phyloP scores from a whole-genome alignment of 2,888 invertebrate species.

The Panopea generosa region DNA sequence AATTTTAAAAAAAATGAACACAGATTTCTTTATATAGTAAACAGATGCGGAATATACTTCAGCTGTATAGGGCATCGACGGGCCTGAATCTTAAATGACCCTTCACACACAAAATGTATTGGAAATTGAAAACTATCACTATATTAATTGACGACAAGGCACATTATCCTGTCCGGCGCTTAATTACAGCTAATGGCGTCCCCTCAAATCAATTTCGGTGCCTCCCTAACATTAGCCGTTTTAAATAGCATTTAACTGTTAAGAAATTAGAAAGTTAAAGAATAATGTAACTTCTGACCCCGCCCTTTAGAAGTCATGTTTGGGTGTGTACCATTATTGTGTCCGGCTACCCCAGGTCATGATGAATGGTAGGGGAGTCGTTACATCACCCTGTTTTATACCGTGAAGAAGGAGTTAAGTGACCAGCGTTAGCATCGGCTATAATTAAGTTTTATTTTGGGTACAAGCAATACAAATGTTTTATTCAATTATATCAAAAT shows the following conservation, averaged over 20 bases:
- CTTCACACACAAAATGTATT: no score
- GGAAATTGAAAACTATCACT: neutral
- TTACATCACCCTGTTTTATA: conserved; percentile 46
- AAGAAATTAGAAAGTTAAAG: conserved; percentile 59
- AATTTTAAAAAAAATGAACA: no score
- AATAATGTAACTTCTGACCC: conserved; percentile 58
- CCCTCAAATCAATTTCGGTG: conserved; percentile 54
- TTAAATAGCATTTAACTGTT: conserved; percentile 65
- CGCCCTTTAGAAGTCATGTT: conserved; percentile 51
- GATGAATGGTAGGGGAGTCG: conserved; percentile 34
- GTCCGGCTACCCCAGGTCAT: conserved; percentile 45
- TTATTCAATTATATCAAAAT: no score
- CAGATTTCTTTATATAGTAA: no score
- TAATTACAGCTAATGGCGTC: conserved; percentile 52
- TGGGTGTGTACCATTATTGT: conserved; percentile 42
- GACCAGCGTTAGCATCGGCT: conserved; percentile 17
- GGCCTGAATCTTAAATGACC: no score
- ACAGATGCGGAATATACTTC: no score
- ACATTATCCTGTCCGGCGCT: conserved; percentile 27
- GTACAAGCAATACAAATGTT: no score
- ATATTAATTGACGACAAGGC: conserved; percentile 45
- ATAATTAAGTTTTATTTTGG: no score
- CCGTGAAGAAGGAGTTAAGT: conserved; percentile 33
- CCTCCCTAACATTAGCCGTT: conserved; percentile 57
- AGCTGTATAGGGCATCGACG: no score